A percentile compares a stretch with the other conserved stretches of the same genome.
Evolutionary conservation across 2,888 invertebrate genomes (phyloP).

Genomic region (Ectropis crepuscularia): DNA sequence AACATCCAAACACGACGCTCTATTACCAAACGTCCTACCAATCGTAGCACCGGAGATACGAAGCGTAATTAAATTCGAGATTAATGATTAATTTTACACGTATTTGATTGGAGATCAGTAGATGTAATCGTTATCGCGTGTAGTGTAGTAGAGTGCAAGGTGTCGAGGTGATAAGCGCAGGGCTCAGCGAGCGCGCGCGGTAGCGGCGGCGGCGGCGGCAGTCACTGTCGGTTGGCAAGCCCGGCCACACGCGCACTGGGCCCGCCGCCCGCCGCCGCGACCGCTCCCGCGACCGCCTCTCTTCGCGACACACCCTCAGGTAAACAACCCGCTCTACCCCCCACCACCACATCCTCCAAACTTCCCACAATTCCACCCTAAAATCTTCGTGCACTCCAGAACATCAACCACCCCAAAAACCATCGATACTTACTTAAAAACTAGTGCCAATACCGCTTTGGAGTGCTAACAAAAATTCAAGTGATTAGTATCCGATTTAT

Average conservation of each 20-base stretch:
- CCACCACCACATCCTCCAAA: slow-evolving; percentile 38
- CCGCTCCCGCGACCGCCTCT: slow-evolving; percentile 61
- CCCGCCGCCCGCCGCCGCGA: slow-evolving; percentile 59
- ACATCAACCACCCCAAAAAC: slow-evolving; percentile 28
- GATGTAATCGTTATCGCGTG: slow-evolving; percentile 68
- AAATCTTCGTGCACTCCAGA: slow-evolving; percentile 50
- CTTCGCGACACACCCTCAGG: slow-evolving; percentile 66
- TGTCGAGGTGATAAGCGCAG: slow-evolving; percentile 74
- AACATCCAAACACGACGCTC: slow-evolving; percentile 8
- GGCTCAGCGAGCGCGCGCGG: slow-evolving; percentile 53
- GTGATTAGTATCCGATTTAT: slow-evolving; percentile 62
- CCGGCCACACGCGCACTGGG: slow-evolving; percentile 79
- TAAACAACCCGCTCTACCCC: slow-evolving; percentile 61
- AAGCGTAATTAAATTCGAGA: slow-evolving; percentile 34
- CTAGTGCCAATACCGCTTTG: slow-evolving; percentile 59
- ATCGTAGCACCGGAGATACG: slow-evolving; percentile 23
- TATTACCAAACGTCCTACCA: slow-evolving; percentile 2
- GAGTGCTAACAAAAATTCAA: slow-evolving; percentile 65
- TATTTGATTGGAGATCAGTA: slow-evolving; percentile 34
- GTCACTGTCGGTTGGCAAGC: slow-evolving; percentile 76
- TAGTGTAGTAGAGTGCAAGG: slow-evolving; percentile 59
- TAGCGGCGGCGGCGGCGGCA: slow-evolving; percentile 62
- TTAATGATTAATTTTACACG: slow-evolving; percentile 35
- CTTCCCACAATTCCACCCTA: slow-evolving; percentile 12
- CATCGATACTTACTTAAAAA: slow-evolving; percentile 52